phyloP scores from a whole-genome alignment of 1,140 invertebrate species.

The Wiebesia pumilae region DNA sequence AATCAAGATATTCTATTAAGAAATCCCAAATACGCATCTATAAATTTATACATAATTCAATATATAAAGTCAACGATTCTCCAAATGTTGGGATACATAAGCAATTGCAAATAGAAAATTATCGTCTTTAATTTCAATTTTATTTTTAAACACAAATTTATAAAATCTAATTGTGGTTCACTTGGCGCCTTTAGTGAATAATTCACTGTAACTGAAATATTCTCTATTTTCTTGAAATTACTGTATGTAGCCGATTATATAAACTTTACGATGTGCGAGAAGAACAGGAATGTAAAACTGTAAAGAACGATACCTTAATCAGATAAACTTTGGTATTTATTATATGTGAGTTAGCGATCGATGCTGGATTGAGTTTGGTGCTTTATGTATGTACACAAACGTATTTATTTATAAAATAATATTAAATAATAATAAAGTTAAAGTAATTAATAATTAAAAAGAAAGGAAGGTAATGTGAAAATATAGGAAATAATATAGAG shows the following conservation, averaged over 20 bases:
- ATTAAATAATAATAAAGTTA: constrained; percentile 38
- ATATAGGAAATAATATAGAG: constrained; percentile 47
- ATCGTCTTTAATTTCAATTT: neutral
- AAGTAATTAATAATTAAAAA: constrained; percentile 35
- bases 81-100: constrained; percentile 42
- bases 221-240: neutral
- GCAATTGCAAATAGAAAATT: constrained; percentile 45
- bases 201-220: constrained; percentile 21
- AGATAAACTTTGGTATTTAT: constrained; percentile 75
- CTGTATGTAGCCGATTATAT: constrained; percentile 29
- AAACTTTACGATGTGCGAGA: constrained; percentile 27
- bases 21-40: constrained; percentile 35
- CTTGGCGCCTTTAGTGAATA: neutral
- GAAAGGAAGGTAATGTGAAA: constrained; percentile 33
- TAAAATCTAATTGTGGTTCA: constrained; percentile 32
- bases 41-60: constrained; percentile 42
- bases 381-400: constrained; percentile 64
- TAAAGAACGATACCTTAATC: constrained; percentile 63
- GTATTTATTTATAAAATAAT: constrained; percentile 42
- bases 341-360: constrained; percentile 65
- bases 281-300: constrained; percentile 60
- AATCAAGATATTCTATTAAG: constrained; percentile 18
- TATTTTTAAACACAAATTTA: constrained; percentile 4
- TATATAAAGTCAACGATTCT: constrained; percentile 24
- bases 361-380: constrained; percentile 51